Base-by-base conservation (phyloP, 2,888 invertebrate species). In the Dasysyrphus albostriatus region DNA sequence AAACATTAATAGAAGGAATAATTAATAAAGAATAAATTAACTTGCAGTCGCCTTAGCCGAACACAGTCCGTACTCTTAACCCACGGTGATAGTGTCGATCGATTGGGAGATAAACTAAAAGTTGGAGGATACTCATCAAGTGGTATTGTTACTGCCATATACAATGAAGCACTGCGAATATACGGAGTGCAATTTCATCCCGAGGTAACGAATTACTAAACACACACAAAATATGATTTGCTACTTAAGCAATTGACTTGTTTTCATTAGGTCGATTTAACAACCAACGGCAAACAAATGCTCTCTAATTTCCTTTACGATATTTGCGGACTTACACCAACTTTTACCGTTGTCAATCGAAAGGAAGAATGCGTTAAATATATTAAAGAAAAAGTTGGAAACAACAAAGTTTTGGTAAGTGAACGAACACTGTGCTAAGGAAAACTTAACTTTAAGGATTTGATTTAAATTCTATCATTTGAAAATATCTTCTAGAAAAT, bases 161-260 rank as follows among this genome's bases (percentile, higher is more conserved):
- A 97, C 90, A 97, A 98, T 93, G 98, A 98, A 91, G 96, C 97
- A 91, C 94, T 96, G 92, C 95, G 96, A 74, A 94, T 98, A 80
- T 99, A 98, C 91, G 99, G 99, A 37, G 97, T 99, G 87, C 99
- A 99, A 94, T 99, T 99, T 93, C 99, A 99, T 93, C 99, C 99
- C 0, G 99, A 99, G 94, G 98, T 96, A 88, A 90, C 0, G n/a
- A 19, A 32, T 12, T 19, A 16, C 6, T 12, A 10, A 70, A 75
- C n/a, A 39, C 29, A 32, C 29, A 19, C 56, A 8, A 19, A 47
- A 56, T 69, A 73, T 39, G n/a, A 37, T 34, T 73, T 5, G 2
- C 24, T 74, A 42, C 19, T 73, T 74, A 2, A 29, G 7, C 0
- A 29, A 39, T 81, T 67, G 56, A 19, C 39, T 47, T n/a, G 5